Evolutionary conservation across 1,140 invertebrate genomes (phyloP).

Genomic region (Chymomyza costata): DNA sequence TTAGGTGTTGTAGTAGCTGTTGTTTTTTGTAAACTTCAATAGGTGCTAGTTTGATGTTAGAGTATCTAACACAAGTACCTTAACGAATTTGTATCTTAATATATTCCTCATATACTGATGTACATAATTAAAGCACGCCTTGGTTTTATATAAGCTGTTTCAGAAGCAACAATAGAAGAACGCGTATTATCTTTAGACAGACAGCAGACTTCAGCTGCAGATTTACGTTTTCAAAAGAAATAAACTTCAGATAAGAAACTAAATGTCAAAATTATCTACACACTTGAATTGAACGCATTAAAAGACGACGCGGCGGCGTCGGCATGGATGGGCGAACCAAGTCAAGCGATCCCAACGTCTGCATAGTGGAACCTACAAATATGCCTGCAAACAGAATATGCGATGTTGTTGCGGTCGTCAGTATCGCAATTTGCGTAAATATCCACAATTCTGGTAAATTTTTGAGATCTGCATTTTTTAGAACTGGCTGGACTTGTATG

Average conservation of each 20-base stretch:
- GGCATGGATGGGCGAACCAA: neutral
- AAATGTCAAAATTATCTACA: constrained; percentile 68
- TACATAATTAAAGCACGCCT: too few species aligned
- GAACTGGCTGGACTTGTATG: too few species aligned
- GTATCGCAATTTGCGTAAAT: too few species aligned
- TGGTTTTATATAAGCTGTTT: too few species aligned
- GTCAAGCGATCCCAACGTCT: too few species aligned
- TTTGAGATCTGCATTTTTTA: too few species aligned
- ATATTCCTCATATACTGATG: too few species aligned
- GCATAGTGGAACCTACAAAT: too few species aligned
- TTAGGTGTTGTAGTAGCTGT: constrained; percentile 1
- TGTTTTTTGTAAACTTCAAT: constrained; percentile 21
- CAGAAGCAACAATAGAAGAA: too few species aligned
- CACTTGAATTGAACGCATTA: constrained; percentile 50
- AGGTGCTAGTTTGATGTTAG: constrained; percentile 66
- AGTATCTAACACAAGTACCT: constrained; percentile 27
- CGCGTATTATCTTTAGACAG: too few species aligned
- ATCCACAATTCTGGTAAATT: too few species aligned
- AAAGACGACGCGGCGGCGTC: constrained; percentile 11
- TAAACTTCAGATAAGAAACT: constrained; percentile 59
- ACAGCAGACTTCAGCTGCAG: neutral
- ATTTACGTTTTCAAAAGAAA: constrained; percentile 61
- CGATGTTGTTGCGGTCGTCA: neutral
- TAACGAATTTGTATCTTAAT: neutral
- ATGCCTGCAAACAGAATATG: too few species aligned